Evolutionary conservation across 1,140 invertebrate species (phyloP), one percentile per base, ranked within the genome.

Genomic region (Zaprionus taronus): DNA sequence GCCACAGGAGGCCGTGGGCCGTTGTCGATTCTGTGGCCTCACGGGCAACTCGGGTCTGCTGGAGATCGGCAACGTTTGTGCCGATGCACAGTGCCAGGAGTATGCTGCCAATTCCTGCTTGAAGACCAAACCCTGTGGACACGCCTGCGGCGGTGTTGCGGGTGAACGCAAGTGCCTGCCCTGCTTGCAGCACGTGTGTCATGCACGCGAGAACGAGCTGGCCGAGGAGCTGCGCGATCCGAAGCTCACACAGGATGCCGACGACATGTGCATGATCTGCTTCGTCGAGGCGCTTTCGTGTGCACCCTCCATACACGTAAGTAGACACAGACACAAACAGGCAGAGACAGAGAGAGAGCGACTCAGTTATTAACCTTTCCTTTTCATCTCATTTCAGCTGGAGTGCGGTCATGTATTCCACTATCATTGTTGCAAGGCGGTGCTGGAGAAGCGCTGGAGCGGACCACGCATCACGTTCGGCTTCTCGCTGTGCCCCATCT

Each of bases 231-330:
- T 84, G 53, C 81, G 83, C 17, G 89, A 93, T 41, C 93, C 94
- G 0, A 92, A 92, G n/a, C 93, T 98, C 15, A 96, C 97, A 28
- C 98, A 99, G 93, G 98, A 99, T 93, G 97, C 97, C 1, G 98
- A 99, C 90, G 98, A 99, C 90, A 99, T 99, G 98, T 99, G 99
- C 93, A 99, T 99, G 98, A 98, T 99, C 73, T 99, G 99, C 92
- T 99, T 99, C 93, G 98, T 97, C 0, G 98, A 99, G 92, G 97
- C 98, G 1, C 93, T 99, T 4, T 97, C 97, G 22, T 98, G 96
- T 77, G 98, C 98, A 0, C 99, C 99, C 15, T 97, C 98, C n/a
- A 96, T 99, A 90, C 96, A 97, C 94, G 96, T 96, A 91, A 78
- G 72, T 77, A 7, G 1, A 38, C 12, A 26, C 22, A n/a, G 17